Evolutionary conservation across 2,797 vertebrate species (phyloP).

Genomic region (Apodemus agrarius): DNA sequence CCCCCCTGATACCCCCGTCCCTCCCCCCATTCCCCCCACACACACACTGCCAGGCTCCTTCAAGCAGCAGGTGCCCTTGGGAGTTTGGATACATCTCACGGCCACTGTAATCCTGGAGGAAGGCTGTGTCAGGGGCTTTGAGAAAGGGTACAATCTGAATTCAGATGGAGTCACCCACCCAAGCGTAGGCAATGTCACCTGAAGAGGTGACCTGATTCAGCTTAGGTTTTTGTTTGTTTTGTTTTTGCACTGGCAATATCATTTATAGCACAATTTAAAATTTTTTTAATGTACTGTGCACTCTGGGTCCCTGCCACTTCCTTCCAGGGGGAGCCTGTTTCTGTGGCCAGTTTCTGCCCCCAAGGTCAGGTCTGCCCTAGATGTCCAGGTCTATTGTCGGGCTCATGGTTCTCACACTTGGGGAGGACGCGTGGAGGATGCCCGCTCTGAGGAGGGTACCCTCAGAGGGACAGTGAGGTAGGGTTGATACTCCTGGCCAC

Average conservation of each 20-base stretch:
- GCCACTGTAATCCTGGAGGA: neutral
- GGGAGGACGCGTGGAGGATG: no score
- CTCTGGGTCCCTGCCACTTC: neutral
- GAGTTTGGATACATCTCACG: neutral
- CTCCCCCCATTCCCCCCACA: no score
- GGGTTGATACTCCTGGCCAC: neutral
- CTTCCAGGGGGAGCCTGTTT: neutral
- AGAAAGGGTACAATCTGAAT: neutral
- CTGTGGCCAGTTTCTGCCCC: neutral
- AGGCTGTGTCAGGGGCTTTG: neutral
- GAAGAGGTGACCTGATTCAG: neutral
- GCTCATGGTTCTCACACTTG: no score
- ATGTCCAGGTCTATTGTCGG: rapidly evolving
- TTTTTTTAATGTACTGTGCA: neutral
- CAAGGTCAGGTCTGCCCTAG: neutral
- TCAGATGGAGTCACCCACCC: neutral
- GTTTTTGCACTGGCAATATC: neutral
- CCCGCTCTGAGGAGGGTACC: neutral
- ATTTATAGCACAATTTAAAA: neutral
- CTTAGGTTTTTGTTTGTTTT: neutral
- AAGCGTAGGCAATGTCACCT: no score
- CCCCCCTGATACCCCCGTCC: no score
- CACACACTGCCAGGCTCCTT: neutral
- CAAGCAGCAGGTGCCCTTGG: neutral
- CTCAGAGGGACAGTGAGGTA: neutral